Evolutionary conservation across 2,113 vertebrate species (phyloP), one percentile per base, ranked within the genome.

Genomic region (Micronycteris hirsuta): DNA sequence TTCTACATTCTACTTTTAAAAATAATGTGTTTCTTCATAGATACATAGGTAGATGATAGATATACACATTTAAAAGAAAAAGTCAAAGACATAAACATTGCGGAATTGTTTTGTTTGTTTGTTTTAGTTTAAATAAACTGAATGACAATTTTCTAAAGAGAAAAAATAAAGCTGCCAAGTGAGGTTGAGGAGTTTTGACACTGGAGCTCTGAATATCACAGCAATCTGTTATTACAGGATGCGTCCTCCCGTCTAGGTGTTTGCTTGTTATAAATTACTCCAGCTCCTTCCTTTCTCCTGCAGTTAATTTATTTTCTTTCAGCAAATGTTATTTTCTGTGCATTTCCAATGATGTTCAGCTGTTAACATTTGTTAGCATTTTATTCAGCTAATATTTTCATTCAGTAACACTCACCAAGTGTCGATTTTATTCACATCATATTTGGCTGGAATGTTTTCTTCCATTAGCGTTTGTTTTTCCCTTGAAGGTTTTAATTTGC

Each of bases 341-440:
- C 81, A 70, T 96, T 96, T 91, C 91, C 94, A 94, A 56, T 70
- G 86, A 77, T 67, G 73, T 91, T 96, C 45, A 43, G 93, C 93
- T 96, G 93, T 95, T 97, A 95, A 95, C 80, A 58, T 91, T 92
- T 84, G 93, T 97, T 97, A 95, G 96, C 89, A 94, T 89, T 97
- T 96, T 97, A 97, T 96, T 91, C 95, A 81, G 86, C 86, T 97
- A 96, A 97, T 96, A 97, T 96, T 97, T 97, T 94, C 95, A 97
- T 97, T 97, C 96, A 87, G 86, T 67, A 91, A 92, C 89, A 93
- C 49, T 95, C 90, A 97, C 86, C 78, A 56, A 91, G 43, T 5
- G 0, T 96, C 91, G 63, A 28, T 76, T 84, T 92, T 77, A 93
- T 91, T 97, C 26, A 15, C 33, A 80, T 96, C 74, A 49, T 83